A percentile compares a stretch with the other conserved stretches of the same genome.
These are phyloP conservation scores for Coendou prehensilis DNA, from an alignment of 2,797 vertebrate genomes.

Conservation along the genomic window DNA sequence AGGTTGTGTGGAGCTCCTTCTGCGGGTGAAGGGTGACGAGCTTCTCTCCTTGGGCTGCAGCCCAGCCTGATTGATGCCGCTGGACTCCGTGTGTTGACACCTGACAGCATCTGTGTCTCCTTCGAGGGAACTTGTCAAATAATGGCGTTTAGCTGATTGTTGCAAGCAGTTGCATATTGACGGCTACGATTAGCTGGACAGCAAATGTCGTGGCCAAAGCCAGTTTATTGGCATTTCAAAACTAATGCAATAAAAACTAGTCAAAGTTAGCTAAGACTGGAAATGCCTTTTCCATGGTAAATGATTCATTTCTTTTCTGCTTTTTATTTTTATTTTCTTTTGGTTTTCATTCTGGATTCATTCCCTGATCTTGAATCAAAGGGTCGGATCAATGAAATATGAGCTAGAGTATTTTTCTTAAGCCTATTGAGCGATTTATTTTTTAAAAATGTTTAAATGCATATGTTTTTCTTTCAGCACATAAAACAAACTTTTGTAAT, in stretches of 20 bases:
- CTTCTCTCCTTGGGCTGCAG: constrained; percentile 7
- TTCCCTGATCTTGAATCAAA: constrained; percentile 83
- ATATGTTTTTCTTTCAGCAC: constrained; percentile 76
- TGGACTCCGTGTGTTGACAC: constrained; percentile 1
- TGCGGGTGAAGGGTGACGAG: constrained; percentile 71
- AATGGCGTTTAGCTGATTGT: constrained; percentile 83
- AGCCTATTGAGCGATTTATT: constrained; percentile 85
- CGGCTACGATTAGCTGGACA: constrained; percentile 74
- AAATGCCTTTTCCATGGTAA: constrained; percentile 82
- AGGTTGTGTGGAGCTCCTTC: constrained; percentile 31
- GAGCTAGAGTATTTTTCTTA: constrained; percentile 82
- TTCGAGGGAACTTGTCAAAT: constrained; percentile 76
- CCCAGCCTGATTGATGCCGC: constrained; percentile 50
- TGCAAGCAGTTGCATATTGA: constrained; percentile 73
- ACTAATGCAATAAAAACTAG: constrained; percentile 80
- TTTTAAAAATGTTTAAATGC: constrained; percentile 75
- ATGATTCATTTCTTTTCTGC: constrained; percentile 77
- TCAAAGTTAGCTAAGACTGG: constrained; percentile 74
- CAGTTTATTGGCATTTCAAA: constrained; percentile 83
- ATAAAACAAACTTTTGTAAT: constrained; percentile 81
- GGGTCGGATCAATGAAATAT: constrained; percentile 83
- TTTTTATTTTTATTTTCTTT: constrained; percentile 73
- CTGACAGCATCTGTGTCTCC: background rate
- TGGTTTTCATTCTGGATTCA: constrained; percentile 73
- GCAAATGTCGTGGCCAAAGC: constrained; percentile 77